phyloP scores from a whole-genome alignment of 2,797 vertebrate species.

The Galagoides demidoff region DNA sequence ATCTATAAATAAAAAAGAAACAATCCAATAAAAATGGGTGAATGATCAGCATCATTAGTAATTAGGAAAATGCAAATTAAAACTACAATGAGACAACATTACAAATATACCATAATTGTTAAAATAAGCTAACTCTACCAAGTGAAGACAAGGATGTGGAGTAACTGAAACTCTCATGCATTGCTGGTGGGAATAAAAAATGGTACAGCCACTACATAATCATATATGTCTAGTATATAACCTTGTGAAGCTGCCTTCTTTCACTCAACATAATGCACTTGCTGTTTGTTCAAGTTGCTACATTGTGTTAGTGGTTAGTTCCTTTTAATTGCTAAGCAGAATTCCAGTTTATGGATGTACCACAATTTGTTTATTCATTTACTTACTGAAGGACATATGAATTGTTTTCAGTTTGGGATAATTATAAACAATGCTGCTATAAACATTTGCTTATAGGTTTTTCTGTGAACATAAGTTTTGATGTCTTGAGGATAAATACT shows the following conservation, averaged over 20 bases:
- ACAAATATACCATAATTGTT: background rate
- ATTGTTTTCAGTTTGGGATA: background rate
- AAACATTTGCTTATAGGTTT: constrained; percentile 37
- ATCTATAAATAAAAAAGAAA: background rate
- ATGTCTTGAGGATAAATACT: constrained; percentile 44
- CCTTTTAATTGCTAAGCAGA: constrained; percentile 17
- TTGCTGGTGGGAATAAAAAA: background rate
- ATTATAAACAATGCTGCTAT: background rate
- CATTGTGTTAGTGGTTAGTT: background rate
- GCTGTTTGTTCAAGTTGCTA: background rate
- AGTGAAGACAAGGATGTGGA: background rate
- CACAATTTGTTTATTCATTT: background rate
- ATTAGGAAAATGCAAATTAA: constrained; percentile 56
- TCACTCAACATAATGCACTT: background rate
- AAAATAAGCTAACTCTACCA: constrained; percentile 42
- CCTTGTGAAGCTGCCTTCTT: background rate
- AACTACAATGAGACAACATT: background rate
- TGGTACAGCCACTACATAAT: background rate
- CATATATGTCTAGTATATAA: background rate
- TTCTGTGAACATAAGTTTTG: constrained; percentile 14
- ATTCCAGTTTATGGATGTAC: constrained; percentile 31
- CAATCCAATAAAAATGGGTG: constrained; percentile 1
- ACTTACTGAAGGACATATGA: background rate
- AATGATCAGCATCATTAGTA: background rate
- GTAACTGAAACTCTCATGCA: background rate